A percentile compares a stretch with the other conserved stretches of the same genome.
These are phyloP conservation scores for Spilogale gracilis DNA, from an alignment of 2,113 vertebrate species.

Conservation along the genomic window DNA sequence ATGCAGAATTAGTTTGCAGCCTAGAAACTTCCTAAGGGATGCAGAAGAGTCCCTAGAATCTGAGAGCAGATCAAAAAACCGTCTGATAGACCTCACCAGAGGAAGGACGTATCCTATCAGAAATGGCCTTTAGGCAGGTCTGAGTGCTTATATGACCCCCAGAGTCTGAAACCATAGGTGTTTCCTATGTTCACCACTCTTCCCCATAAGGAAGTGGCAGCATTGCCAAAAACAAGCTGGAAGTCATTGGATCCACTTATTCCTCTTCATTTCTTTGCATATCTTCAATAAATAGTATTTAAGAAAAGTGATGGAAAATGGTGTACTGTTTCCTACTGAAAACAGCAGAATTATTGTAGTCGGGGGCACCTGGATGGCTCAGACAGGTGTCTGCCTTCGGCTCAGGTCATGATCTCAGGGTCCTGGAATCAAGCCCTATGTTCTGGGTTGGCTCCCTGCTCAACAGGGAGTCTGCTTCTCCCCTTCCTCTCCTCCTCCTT, in stretches of 20 bases:
- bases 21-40: neutral
- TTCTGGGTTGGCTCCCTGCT: too few species aligned
- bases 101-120: neutral
- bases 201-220: neutral
- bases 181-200: neutral
- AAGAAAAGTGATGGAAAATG: conserved; percentile 11
- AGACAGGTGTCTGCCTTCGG: too few species aligned
- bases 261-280: conserved; percentile 25
- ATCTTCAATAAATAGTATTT: conserved; percentile 7
- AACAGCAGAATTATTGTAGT: neutral
- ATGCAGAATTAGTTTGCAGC: neutral
- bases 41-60: neutral
- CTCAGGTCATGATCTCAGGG: too few species aligned
- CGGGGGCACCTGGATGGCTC: neutral
- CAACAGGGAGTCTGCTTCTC: too few species aligned
- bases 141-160: neutral
- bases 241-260: neutral
- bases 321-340: conserved; percentile 31
- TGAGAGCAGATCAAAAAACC: neutral
- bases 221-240: neutral
- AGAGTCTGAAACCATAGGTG: neutral
- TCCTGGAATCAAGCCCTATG: too few species aligned
- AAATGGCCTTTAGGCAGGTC: neutral
- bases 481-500: too few species aligned
- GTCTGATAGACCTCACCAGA: neutral